These are phyloP conservation scores for Pagrus major DNA, from an alignment of 2,113 vertebrate genomes.

Conservation along the genomic window DNA sequence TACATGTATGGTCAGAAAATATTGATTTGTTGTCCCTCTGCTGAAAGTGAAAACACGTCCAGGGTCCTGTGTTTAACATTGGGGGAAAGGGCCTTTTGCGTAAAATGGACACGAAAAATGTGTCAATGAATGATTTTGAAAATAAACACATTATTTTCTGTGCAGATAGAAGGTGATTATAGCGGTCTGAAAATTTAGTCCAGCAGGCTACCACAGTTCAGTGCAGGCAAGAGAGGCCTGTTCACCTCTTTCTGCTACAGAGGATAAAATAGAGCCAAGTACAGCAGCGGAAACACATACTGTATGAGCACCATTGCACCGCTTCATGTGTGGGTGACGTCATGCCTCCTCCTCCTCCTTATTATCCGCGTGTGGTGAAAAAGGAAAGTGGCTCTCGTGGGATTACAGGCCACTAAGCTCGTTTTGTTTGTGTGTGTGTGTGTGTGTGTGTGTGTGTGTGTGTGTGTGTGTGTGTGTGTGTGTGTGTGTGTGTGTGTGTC, in stretches of 20 bases:
- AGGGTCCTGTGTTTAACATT: neutral
- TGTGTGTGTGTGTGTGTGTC: constrained; percentile 35
- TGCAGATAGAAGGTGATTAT: no score
- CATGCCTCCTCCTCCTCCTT: constrained; percentile 38
- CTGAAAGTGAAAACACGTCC: neutral
- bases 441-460: constrained; percentile 38
- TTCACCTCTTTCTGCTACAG: neutral
- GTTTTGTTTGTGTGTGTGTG: constrained; percentile 52
- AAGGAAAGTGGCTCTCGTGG: constrained; percentile 77
- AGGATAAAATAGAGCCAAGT: neutral
- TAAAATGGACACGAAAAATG: neutral
- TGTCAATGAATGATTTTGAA: neutral
- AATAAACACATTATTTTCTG: neutral
- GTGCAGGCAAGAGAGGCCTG: neutral
- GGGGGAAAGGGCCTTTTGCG: neutral
- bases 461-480: constrained; percentile 48
- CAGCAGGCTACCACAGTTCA: neutral
- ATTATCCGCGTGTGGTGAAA: constrained; percentile 64
- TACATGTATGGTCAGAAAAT: neutral
- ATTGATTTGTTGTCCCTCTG: neutral
- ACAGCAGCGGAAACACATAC: neutral
- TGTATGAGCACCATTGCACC: neutral
- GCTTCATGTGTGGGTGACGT: constrained; percentile 54
- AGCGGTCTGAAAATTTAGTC: no score
- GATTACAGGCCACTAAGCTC: constrained; percentile 63